Evolutionary conservation across 2,888 invertebrate species (phyloP), one percentile per base, ranked within the genome.

Genomic region (Crossocerus cetratus): DNA sequence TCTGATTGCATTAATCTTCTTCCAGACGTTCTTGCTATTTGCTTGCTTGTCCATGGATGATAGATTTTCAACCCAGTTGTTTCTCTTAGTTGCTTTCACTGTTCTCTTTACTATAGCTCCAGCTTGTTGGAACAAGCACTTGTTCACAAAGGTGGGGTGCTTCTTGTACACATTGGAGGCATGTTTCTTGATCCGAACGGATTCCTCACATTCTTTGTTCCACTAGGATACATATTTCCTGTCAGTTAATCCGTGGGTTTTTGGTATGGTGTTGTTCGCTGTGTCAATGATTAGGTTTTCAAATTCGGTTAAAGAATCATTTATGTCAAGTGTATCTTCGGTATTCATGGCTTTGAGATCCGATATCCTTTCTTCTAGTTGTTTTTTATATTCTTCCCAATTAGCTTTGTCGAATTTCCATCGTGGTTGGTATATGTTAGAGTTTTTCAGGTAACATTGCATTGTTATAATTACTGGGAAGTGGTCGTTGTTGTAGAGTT

Each of bases 141-240:
- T 20, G 20, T 65, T 65, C 18, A 14, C 44, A 13, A 20, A 13
- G 3, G 57, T 58, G 4, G 57, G 57, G 16, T 70, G 54, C 49
- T 59, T 69, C 32, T 65, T 43, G 13, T 44, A 65, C 2, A 54
- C 20, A n/a, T 65, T 60, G 23, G 65, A 65, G 2, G 70, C 70
- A 18, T 65, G 54, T 16, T 65, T 70, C 0, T 22, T 44, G 20
- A 22, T 43, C 49, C 54, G 44, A 11, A 60, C 49, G 11, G 45
- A 20, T 14, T 59, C 22, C 56, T 74, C 56, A 20, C 76, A 75
- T 32, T 74, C 65, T 42, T 72, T 63, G 58, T 76, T 77, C 76
- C 77, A 81, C 74, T 77, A 79, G 14, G 69, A 67, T 4, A 56
- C 20, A 4, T 45, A 21, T 60, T 45, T 22, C 16, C 42, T 16